Evolutionary conservation across 2,888 invertebrate genomes (phyloP).

Genomic region (Orchesella flavescens): DNA sequence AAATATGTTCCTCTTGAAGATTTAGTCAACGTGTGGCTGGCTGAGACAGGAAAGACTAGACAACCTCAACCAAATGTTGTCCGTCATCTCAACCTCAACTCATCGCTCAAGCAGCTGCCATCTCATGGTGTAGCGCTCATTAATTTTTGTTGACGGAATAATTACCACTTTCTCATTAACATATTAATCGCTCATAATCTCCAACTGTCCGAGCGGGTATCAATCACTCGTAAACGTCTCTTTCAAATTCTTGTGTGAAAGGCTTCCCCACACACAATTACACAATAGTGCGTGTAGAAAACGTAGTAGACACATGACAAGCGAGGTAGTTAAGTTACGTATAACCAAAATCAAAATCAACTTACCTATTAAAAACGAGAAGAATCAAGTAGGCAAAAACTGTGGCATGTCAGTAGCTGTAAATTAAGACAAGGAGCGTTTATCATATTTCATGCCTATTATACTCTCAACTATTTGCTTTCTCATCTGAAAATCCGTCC

Average conservation of each 20-base stretch:
- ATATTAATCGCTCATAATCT: slow-evolving; percentile 56
- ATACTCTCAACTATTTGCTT: not conserved
- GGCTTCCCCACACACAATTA: slow-evolving; percentile 4
- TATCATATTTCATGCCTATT: not conserved
- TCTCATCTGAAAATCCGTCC: too few relatives aligned
- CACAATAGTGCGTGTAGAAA: not conserved
- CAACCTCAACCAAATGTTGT: not conserved
- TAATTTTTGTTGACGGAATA: slow-evolving; percentile 53
- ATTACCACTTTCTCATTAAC: slow-evolving; percentile 52
- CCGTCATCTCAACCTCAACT: not conserved
- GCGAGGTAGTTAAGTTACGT: not conserved
- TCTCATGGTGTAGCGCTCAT: slow-evolving; percentile 42
- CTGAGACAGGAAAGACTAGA: slow-evolving; percentile 5
- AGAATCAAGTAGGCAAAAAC: not conserved
- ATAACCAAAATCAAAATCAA: not conserved
- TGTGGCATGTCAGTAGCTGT: slow-evolving; percentile 31
- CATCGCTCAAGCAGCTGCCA: slow-evolving; percentile 26
- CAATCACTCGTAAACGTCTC: slow-evolving; percentile 42
- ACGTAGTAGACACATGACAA: too few relatives aligned
- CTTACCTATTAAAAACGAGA: not conserved
- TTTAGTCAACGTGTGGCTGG: not conserved
- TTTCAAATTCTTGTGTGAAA: not conserved
- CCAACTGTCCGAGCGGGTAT: slow-evolving; percentile 32
- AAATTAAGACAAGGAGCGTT: slow-evolving; percentile 59
- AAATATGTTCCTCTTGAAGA: not conserved